Conservation (phyloP, 1,140 invertebrate genomes). For the Drusus annulatus region DNA sequence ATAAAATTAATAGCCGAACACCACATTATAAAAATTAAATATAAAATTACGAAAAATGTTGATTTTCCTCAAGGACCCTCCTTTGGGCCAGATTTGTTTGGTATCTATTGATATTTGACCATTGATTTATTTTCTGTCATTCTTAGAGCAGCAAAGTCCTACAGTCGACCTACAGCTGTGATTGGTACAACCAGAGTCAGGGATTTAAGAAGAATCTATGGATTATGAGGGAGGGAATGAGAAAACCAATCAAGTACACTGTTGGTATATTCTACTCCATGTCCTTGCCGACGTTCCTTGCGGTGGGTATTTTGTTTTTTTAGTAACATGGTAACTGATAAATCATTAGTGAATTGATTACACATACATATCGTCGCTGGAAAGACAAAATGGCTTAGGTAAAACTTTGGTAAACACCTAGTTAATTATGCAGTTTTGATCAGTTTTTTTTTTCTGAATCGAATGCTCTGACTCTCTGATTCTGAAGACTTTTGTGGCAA, state of each 20-base stretch:
- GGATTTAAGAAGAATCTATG: constrained; percentile 59
- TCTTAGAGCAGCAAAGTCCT: constrained; percentile 62
- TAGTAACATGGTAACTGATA: neutral
- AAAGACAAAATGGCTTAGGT: too few relatives aligned
- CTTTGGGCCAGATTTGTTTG: neutral
- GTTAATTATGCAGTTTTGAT: too few relatives aligned
- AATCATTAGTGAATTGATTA: too few relatives aligned
- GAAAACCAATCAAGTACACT: constrained; percentile 62
- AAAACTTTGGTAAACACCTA: too few relatives aligned
- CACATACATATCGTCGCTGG: too few relatives aligned
- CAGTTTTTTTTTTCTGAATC: too few relatives aligned
- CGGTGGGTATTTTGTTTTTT: constrained; percentile 58
- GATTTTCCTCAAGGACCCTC: neutral
- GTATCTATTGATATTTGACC: neutral
- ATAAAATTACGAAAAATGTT: neutral
- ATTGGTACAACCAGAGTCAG: constrained; percentile 58
- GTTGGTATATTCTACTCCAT: constrained; percentile 65
- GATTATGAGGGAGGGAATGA: constrained; percentile 61
- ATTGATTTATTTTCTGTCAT: neutral
- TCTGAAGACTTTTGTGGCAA: too few relatives aligned
- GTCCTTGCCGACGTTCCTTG: constrained; percentile 63
- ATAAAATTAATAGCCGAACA: neutral
- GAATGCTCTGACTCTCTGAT: too few relatives aligned
- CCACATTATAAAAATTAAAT: neutral
- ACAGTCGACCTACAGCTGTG: constrained; percentile 61